Base-by-base conservation (phyloP, 2,888 invertebrate genomes). In the Ashinkailepas kermadecensis region DNA sequence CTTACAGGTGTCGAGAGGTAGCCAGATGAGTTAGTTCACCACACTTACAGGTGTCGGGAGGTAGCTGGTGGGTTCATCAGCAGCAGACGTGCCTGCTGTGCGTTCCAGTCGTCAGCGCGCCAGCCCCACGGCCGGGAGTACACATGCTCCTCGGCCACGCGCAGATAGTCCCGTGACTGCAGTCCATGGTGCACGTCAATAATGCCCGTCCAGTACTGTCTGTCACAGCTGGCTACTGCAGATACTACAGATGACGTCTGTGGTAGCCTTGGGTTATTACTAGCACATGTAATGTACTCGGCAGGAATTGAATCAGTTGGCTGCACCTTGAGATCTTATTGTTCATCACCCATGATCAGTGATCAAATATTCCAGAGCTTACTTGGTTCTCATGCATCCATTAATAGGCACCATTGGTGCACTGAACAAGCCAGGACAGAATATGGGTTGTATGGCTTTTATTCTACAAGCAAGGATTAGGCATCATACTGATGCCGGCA, bases 61-160 rank as follows among this genome's bases (percentile, higher is more conserved):
- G 1, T 4, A 25, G 25, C 7, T 67, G 25, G n/a, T n/a, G 74
- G 56, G 74, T 56, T 74, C 56, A 74, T 56, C 54, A 74, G 74
- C 74, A 74, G 39, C 54, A 56, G 56, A 1, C 54, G 74, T 6
- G 74, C 11, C 74, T 56, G 74, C 18, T 56, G 74, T 3, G 21
- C 56, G 8, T 13, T 21, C 56, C 8, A 21, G 54, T 23, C 56
- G 85, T 92, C 92, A 18, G 92, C 91, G 83, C 90, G 90, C 88
- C 91, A 91, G 86, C 91, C 91, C 89, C 91, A 91, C 81, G 93
- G 92, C 84, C 92, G 90, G 13, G 92, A 90, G 86, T 94, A 94
- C 85, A 91, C 90, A 85, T 94, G 94, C 85, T 94, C 94, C 87
- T 23, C 23, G 0, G 74, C 4, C 21, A 56, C 74, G 10, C 74